Conservation (phyloP, 2,797 vertebrate genomes). For the Natrix natrix region DNA sequence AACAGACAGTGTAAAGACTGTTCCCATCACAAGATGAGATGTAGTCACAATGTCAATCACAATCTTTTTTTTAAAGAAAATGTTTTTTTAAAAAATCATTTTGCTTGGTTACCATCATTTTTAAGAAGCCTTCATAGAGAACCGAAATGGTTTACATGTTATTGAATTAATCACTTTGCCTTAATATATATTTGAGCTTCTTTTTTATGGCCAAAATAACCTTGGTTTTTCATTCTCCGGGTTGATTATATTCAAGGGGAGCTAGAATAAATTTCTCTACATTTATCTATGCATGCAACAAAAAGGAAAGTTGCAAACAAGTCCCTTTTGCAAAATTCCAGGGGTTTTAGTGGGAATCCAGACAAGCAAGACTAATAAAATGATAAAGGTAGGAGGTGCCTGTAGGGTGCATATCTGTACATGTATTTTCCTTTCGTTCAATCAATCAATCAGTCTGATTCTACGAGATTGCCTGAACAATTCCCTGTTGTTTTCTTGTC, state of each 20-base stretch:
- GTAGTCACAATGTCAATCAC: background rate
- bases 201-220: background rate
- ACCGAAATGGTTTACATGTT: background rate
- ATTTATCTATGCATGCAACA: background rate
- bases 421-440: background rate
- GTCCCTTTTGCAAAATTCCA: background rate
- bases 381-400: background rate
- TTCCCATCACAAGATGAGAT: background rate
- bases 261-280: background rate
- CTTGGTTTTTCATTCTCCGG: background rate
- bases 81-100: background rate
- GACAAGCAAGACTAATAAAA: background rate
- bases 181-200: background rate
- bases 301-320: background rate
- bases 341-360: background rate
- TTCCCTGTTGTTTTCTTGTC: background rate
- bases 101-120: background rate
- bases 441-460: background rate
- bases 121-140: background rate
- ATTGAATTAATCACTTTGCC: background rate
- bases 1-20: background rate
- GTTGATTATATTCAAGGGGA: background rate
- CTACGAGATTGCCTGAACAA: background rate
- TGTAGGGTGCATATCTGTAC: background rate
- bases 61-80: background rate